Conservation (phyloP, 2,888 invertebrate species). For the Ephialtes manifestator region DNA sequence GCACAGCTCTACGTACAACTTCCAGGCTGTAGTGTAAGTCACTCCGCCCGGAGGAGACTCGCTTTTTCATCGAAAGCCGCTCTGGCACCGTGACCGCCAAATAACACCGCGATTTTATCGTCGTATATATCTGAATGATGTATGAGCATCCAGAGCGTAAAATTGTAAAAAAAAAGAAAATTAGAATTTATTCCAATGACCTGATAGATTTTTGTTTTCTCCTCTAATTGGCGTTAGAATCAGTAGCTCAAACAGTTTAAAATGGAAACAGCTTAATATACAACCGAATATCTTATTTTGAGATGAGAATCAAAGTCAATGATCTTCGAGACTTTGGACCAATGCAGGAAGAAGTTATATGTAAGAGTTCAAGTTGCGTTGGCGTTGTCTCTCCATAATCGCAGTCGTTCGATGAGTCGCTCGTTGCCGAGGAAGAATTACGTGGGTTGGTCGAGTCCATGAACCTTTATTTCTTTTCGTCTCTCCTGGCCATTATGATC, state of each 20-base stretch:
- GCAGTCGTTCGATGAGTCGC: conserved; percentile 37
- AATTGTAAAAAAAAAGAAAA: not conserved
- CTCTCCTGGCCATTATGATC: conserved; percentile 1
- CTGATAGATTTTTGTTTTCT: conserved; percentile 14
- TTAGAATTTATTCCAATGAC: conserved; percentile 12
- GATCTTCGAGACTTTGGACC: not conserved
- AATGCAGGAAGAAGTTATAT: conserved; percentile 30
- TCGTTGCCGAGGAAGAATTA: conserved; percentile 11
- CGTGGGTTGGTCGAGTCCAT: conserved; percentile 59
- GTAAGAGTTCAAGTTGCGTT: conserved; percentile 34
- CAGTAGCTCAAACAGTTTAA: not conserved
- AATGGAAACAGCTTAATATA: conserved; percentile 28
- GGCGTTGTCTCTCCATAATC: conserved; percentile 35
- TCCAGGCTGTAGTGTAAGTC: conserved; percentile 58
- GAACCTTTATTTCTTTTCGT: conserved; percentile 49
- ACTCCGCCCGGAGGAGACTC: conserved; percentile 75
- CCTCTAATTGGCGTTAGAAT: conserved; percentile 31
- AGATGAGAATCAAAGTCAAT: conserved; percentile 4
- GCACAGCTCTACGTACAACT: conserved; percentile 1
- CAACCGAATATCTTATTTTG: conserved; percentile 5
- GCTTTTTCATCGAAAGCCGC: conserved; percentile 79
- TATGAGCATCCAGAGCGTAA: conserved; percentile 1
- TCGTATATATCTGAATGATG: conserved; percentile 33
- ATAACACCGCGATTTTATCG: conserved; percentile 46
- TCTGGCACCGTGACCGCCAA: conserved; percentile 65